Base-by-base conservation (phyloP, 2,888 invertebrate genomes). In the Hemaris fuciformis region DNA sequence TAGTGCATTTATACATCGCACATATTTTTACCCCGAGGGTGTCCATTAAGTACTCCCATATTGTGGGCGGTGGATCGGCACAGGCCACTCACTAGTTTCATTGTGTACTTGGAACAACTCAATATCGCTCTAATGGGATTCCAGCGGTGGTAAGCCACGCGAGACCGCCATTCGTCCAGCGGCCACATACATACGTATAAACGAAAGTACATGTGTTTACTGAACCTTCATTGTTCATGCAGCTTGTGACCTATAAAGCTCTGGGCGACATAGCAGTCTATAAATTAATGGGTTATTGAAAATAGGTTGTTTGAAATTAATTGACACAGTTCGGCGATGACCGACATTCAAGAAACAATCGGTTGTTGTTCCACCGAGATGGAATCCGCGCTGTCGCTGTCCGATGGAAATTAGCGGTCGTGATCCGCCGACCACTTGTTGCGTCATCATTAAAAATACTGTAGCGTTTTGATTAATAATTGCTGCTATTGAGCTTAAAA, bases 41-140 rank as follows among this genome's bases (percentile, higher is more conserved):
- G 72, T 73, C 70, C 71, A 77, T 84, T 80, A 76, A 78, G 65
- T 74, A 53, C 70, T 70, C 70, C 69, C 68, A 84, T 84, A 84
- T 74, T 69, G 79, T 70, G 77, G 73, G 75, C 78, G 76, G 72
- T 74, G 76, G 80, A 77, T 81, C 81, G 74, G 76, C 79, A 78
- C 77, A 76, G 75, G 73, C 76, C 77, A 75, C 69, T 75, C 71
- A 71, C 73, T 70, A 67, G 68, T 75, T 75, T 80, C 78, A 84
- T 83, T 82, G 78, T 82, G 78, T 86, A 79, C 80, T 76, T 65
- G 71, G 74, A 76, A 84, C 85, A 85, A 89, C 85, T 88, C 89
- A 88, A 90, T 90, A 91, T 84, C 84, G 78, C 79, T 82, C 78
- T 89, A 90, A 91, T 91, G 79, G 89, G 87, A 91, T 88, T 89